Evolutionary conservation across 2,113 vertebrate genomes (phyloP).

Genomic region (Scolopax mira): DNA sequence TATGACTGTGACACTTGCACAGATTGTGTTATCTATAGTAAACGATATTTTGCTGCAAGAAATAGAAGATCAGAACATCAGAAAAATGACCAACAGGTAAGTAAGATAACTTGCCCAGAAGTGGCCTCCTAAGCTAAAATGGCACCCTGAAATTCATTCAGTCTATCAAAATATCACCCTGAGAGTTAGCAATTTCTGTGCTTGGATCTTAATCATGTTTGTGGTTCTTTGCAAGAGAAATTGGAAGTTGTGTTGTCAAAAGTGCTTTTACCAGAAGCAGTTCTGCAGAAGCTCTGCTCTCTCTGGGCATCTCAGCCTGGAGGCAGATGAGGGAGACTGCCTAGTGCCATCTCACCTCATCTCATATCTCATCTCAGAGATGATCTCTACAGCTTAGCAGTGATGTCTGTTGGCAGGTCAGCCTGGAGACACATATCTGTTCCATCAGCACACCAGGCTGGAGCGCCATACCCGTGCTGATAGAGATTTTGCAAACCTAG

Average conservation of each 20-base stretch:
- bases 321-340: not conserved
- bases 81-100: constrained; percentile 63
- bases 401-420: not conserved
- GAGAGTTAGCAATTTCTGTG: not conserved
- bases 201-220: not conserved
- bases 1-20: constrained; percentile 36
- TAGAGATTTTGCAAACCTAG: not conserved
- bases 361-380: not conserved
- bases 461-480: not conserved
- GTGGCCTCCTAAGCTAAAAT: not conserved
- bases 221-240: not conserved
- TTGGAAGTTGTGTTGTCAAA: not conserved
- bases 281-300: not conserved
- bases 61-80: not conserved
- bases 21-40: constrained; percentile 46
- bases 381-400: not conserved
- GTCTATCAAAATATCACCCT: not conserved
- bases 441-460: not conserved
- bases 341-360: not conserved
- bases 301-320: not conserved
- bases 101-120: not conserved
- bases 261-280: not conserved
- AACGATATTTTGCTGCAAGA: constrained; percentile 45
- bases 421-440: not conserved
- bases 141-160: not conserved